Base-by-base conservation (phyloP, 2,113 vertebrate genomes). In the Eudyptes chrysolophus region DNA sequence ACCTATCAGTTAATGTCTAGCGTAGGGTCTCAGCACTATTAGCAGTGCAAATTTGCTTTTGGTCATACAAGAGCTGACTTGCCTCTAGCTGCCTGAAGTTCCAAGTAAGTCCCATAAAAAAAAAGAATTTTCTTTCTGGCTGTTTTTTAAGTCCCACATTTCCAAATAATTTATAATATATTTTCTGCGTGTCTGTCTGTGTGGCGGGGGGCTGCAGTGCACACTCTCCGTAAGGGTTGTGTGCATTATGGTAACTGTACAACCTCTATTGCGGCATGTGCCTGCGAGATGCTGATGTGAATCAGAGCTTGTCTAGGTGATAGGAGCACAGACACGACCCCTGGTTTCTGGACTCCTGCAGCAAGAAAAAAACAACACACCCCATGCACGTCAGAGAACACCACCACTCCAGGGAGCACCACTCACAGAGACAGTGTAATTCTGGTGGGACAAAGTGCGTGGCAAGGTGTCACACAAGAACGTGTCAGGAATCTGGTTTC, bases 231-330 rank as follows among this genome's bases (percentile, higher is more conserved):
- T 32, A 40, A 3, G 13, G 12, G 7, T 2, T 57, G 13, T 49
- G 8, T 17, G 7, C 32, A 11, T 55, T 46, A n/a, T 11, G 19
- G 21, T 48, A 42, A 61, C n/a, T 26, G 11, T 29, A 21, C 21
- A 22, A 11, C 11, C 3, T 57, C 16, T 36, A n/a, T 17, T 2
- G 2, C 0, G 0, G 3, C 34, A 36, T 3, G 6, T 32, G 15
- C 1, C 1, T 22, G 27, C 1, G 1, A 74, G 30, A 22, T 40
- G 57, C 7, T 74, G 48, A n/a, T 27, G 22, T 38, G 32, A 66
- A 17, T 7, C 24, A 46, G 19, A 46, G 24, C 7, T 52, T 64
- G 17, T 18, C 32, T n/a, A 5, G 13, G 13, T 16, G 12, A 34
- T 11, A 8, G 0, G 1, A 44, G 27, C 79, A 57, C 10, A 15